Percentiles rank a stretch among this genome's conserved stretches.
phyloP scores from a whole-genome alignment of 2,797 vertebrate genomes.

The Sebastes cheni region DNA sequence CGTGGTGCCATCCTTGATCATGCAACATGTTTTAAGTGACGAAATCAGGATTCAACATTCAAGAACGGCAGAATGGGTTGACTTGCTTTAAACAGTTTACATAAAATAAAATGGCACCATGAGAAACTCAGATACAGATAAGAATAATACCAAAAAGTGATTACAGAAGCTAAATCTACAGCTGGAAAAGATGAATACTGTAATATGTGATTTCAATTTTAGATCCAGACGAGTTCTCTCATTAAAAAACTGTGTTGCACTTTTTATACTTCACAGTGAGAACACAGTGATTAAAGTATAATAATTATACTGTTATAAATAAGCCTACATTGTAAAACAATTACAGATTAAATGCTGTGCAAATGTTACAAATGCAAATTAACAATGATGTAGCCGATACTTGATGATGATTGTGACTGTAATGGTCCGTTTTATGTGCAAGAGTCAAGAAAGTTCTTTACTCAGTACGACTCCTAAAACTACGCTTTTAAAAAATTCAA shows the following conservation, averaged over 20 bases:
- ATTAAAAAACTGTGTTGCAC: not conserved
- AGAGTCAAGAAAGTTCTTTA: slow-evolving; percentile 6
- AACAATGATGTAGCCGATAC: slow-evolving; percentile 9
- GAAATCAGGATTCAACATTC: not conserved
- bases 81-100: not conserved
- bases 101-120: not conserved
- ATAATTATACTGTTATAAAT: not conserved
- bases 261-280: not conserved
- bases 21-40: not conserved
- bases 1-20: slow-evolving; percentile 7
- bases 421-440: slow-evolving; percentile 25
- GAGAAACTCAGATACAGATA: not conserved
- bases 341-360: slow-evolving; percentile 8
- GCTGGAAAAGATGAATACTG: not conserved
- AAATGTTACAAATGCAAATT: slow-evolving; percentile 9
- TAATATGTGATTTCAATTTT: not conserved
- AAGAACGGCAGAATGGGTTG: not conserved
- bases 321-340: not conserved
- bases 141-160: not conserved
- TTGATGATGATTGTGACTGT: slow-evolving; percentile 21
- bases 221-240: not conserved
- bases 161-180: not conserved
- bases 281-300: not conserved
- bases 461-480: not conserved
- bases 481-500: slow-evolving; percentile 16